phyloP scores from a whole-genome alignment of 2,888 invertebrate genomes.

The Polietes domitor region DNA sequence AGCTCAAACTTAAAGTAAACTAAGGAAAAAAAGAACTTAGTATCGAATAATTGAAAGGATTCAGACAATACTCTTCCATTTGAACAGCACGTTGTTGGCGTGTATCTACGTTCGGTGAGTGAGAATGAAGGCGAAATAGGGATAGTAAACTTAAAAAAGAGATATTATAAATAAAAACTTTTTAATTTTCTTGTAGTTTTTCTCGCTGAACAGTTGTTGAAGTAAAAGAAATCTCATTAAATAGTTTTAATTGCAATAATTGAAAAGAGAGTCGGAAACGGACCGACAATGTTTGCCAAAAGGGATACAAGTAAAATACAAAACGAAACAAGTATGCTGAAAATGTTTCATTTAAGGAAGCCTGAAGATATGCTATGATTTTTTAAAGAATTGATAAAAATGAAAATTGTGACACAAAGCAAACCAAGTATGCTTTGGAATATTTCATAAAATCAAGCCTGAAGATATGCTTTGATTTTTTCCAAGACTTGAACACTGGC shows the following conservation, averaged over 20 bases:
- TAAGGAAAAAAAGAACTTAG: background rate
- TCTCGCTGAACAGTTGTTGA: background rate
- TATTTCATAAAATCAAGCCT: too few relatives aligned
- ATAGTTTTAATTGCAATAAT: conserved; percentile 40
- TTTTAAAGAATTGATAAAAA: too few relatives aligned
- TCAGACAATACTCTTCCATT: conserved; percentile 41
- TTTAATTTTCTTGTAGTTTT: background rate
- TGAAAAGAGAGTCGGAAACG: background rate
- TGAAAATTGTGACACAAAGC: too few relatives aligned
- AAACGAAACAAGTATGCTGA: background rate
- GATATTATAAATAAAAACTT: background rate
- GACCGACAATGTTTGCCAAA: background rate
- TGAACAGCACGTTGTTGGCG: background rate
- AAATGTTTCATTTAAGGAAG: background rate
- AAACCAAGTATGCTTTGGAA: too few relatives aligned
- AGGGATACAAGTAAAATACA: background rate
- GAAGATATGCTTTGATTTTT: too few relatives aligned
- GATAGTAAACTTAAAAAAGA: conserved; percentile 1
- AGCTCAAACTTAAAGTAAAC: conserved; percentile 21
- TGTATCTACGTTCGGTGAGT: too few relatives aligned
- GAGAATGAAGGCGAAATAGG: background rate
- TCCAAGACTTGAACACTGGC: too few relatives aligned
- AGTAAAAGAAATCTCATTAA: conserved; percentile 39
- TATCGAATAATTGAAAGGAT: conserved; percentile 62
- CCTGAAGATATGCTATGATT: background rate